Evolutionary conservation across 2,888 invertebrate genomes (phyloP), one percentile per base, ranked within the genome.

Genomic region (Ariolimax columbianus): DNA sequence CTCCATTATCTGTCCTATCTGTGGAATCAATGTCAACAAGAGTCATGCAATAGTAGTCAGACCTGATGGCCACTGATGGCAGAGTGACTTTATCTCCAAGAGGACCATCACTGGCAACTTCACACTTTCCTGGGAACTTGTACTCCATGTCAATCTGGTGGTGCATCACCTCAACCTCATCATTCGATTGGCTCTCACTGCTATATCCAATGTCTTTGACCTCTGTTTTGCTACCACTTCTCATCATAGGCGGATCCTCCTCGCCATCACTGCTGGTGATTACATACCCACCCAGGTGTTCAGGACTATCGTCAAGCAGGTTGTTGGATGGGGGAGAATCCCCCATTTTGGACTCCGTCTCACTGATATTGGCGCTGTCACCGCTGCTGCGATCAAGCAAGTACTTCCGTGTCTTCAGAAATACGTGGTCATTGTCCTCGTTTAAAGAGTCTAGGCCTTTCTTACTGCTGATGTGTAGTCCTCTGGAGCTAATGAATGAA

Each of bases 101-200:
- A 0, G 87, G 89, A 30, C 87, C 87, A 75, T 89, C 89, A 66
- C 86, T 88, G 55, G 87, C 87, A 30, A 89, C 86, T 82, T 89
- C 87, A 81, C 87, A 87, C 40, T 87, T 83, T 23, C 89, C 89
- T 4, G 85, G 84, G 75, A 82, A 89, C 38, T 84, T 86, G 47
- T 87, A 86, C 85, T 89, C 89, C 85, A 89, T 68, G 77, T 86
- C 83, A 63, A 86, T 87, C 86, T 89, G 88, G 80, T 89, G 89
- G 43, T 89, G 87, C 82, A 88, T 87, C 30, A 85, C 77, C 63
- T 90, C 91, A 23, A 89, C 88, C 83, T 94, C 94, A 84, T 94
- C 94, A 72, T 92, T 93, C 9, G 93, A 93, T 87, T 93, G 93
- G 83, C 93, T 93, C 88, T 93, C 94, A 88, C 94, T 94, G 81